phyloP scores from a whole-genome alignment of 1,140 invertebrate genomes.

The Popillia japonica region DNA sequence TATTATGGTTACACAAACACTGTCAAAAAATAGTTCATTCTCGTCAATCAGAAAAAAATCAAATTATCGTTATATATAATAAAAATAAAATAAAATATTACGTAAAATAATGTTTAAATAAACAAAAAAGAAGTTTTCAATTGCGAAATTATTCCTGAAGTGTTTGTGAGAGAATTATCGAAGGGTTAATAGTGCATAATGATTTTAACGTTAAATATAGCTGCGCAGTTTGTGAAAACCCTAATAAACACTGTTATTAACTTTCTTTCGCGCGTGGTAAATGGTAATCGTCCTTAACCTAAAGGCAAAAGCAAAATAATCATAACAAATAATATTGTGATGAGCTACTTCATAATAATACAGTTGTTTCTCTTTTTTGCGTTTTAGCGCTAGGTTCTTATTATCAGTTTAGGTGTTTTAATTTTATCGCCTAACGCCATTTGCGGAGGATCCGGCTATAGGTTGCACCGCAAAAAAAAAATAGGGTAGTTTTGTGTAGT shows the following conservation, averaged over 20 bases:
- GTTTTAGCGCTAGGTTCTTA: slow-evolving; percentile 45
- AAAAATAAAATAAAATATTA: not conserved
- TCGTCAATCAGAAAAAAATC: not conserved
- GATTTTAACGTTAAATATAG: not conserved
- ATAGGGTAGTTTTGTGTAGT: not conserved
- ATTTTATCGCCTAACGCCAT: slow-evolving; percentile 47
- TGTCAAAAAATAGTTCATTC: not conserved
- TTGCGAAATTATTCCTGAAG: not conserved
- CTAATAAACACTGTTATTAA: not conserved
- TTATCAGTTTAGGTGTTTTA: not conserved
- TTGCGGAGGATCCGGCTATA: slow-evolving; percentile 41
- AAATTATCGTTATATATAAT: not conserved
- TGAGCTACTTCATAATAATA: not conserved
- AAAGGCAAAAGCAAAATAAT: slow-evolving; percentile 48
- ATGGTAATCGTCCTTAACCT: slow-evolving; percentile 51
- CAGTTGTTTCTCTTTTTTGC: slow-evolving; percentile 14
- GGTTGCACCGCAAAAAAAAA: slow-evolving; percentile 35
- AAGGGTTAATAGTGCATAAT: slow-evolving; percentile 11
- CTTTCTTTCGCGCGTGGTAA: slow-evolving; percentile 25
- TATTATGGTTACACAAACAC: not conserved
- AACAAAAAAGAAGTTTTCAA: too few species aligned
- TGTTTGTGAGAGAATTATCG: not conserved
- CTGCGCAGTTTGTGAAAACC: not conserved
- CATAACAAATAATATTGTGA: slow-evolving; percentile 22
- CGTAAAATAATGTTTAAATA: too few species aligned